These are phyloP conservation scores for Psephotus haematonotus DNA, from an alignment of 2,113 vertebrate species.

Conservation along the genomic window DNA sequence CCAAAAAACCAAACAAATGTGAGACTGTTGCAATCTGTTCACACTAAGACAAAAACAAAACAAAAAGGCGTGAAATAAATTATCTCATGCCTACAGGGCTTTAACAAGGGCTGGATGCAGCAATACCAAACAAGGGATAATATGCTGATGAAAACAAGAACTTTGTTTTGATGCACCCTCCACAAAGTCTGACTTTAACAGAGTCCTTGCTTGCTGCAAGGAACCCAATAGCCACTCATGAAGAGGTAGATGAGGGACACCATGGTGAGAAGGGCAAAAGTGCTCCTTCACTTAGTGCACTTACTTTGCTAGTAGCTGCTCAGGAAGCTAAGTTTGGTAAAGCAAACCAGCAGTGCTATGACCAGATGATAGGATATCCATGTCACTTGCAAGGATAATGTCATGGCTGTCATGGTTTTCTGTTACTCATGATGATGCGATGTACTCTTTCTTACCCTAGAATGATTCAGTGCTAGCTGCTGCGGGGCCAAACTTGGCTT, in stretches of 20 bases:
- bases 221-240: background rate
- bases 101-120: background rate
- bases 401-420: accelerated
- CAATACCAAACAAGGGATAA: background rate
- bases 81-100: background rate
- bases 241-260: background rate
- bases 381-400: background rate
- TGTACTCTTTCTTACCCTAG: background rate
- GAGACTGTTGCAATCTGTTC: slow-evolving; percentile 8
- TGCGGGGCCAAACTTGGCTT: background rate
- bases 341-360: background rate
- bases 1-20: slow-evolving; percentile 1
- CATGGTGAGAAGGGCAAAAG: background rate
- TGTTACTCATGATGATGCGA: background rate
- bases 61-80: background rate
- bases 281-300: background rate
- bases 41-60: background rate
- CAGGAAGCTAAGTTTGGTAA: background rate
- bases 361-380: background rate
- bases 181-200: background rate
- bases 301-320: background rate
- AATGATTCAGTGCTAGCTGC: background rate
- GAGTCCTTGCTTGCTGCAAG: background rate
- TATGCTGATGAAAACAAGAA: background rate
- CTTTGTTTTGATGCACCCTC: background rate